phyloP scores from a whole-genome alignment of 2,797 vertebrate species.

The Forpus xanthops region DNA sequence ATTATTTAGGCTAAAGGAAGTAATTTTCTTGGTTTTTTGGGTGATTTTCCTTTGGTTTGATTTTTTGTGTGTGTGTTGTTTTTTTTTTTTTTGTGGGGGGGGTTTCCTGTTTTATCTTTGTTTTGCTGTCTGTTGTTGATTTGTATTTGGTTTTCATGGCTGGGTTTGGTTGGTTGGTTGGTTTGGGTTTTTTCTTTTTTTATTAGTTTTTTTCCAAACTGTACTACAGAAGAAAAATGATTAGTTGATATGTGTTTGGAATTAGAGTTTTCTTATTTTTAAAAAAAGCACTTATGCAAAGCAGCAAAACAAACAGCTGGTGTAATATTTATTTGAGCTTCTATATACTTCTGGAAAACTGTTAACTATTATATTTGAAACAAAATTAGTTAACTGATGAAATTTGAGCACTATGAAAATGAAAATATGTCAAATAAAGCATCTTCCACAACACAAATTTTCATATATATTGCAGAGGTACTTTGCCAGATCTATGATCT shows the following conservation, averaged over 20 bases:
- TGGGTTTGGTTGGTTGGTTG: too few relatives aligned
- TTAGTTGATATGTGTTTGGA: neutral
- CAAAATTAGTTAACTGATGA: neutral
- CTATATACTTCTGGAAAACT: neutral
- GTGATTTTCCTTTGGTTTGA: neutral
- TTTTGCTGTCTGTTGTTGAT: neutral
- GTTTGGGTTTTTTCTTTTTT: too few relatives aligned
- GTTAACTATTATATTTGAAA: neutral
- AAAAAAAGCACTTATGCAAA: neutral
- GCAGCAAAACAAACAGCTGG: neutral
- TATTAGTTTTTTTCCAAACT: neutral
- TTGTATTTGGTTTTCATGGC: neutral
- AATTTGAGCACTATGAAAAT: neutral
- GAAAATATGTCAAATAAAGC: neutral
- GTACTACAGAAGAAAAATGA: neutral
- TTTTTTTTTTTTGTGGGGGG: too few relatives aligned
- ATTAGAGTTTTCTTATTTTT: neutral
- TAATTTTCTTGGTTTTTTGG: neutral
- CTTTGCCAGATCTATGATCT: neutral
- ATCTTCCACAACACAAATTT: neutral
- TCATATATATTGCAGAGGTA: neutral
- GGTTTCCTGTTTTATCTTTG: neutral
- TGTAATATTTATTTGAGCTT: neutral
- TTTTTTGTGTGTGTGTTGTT: neutral
- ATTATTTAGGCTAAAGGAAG: neutral